These are phyloP conservation scores for Polyodon spathula DNA, from an alignment of 2,113 vertebrate genomes.

Conservation along the genomic window DNA sequence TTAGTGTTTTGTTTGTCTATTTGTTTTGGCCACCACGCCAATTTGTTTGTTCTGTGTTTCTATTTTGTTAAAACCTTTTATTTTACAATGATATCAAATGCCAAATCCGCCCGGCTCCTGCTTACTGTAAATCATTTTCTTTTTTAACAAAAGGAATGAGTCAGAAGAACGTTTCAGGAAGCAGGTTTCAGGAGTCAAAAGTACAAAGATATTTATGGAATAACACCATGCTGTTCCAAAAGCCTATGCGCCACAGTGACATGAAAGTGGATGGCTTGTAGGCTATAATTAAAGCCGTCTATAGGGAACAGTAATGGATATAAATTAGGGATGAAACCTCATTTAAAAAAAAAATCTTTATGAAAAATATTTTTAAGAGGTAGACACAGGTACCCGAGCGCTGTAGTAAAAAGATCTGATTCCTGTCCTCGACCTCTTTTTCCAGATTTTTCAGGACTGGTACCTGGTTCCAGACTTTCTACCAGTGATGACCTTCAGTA, in stretches of 20 bases:
- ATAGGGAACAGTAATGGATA: conserved; percentile 41
- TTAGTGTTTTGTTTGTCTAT: too few species aligned
- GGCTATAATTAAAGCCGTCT: conserved; percentile 47
- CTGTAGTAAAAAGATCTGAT: too few species aligned
- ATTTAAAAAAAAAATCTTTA: neutral
- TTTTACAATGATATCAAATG: too few species aligned
- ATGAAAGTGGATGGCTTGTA: conserved; percentile 34
- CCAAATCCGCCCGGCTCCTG: conserved; percentile 36
- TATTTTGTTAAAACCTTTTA: too few species aligned
- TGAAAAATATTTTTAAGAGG: too few species aligned
- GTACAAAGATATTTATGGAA: conserved; percentile 65
- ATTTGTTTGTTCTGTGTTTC: too few species aligned
- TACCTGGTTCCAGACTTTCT: too few species aligned
- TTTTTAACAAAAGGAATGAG: conserved; percentile 34
- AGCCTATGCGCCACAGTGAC: conserved; percentile 36
- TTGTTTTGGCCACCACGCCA: too few species aligned
- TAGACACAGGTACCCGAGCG: too few species aligned
- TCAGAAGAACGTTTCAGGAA: conserved; percentile 52
- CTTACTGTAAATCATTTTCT: conserved; percentile 57
- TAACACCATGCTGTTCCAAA: conserved; percentile 54
- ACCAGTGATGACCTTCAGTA: too few species aligned
- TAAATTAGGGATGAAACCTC: conserved; percentile 49
- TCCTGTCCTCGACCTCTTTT: too few species aligned
- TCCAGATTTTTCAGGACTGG: too few species aligned
- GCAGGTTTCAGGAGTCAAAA: conserved; percentile 63